Base-by-base conservation (phyloP, 2,113 vertebrate species). In the Apus apus region DNA sequence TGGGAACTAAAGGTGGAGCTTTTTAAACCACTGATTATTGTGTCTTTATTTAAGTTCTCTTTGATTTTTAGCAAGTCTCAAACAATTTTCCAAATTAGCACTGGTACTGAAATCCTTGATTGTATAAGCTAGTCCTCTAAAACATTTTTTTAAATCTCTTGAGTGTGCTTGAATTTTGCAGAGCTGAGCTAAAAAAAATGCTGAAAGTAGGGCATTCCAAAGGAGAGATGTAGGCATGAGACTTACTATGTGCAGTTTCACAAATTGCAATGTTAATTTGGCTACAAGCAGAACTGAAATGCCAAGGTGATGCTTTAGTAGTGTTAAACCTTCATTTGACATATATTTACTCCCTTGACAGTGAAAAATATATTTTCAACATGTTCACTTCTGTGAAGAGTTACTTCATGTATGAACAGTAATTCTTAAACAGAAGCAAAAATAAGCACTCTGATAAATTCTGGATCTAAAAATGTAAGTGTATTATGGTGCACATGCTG, bases 111-210 rank as follows among this genome's bases (percentile, higher is more conserved):
- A 66, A 19, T n/a, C 20, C 57, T 65, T 57, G 9, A 34, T 57
- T 0, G 0, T 48, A 14, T 54, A n/a, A 70, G 56, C 2, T 15
- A 57, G 20, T 65, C 12, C 32, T 64, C 5, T n/a, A 26, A 56
- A 74, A 53, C 2, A 3, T 19, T 53, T 80, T 34, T 22, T 50
- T 46, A 12, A 20, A 15, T 60, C 27, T 74, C 32, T 78, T 54
- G 16, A 58, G 8, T 25, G 30, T n/a, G 8, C 27, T 54, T 84
- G 51, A 54, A 10, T 74, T 77, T 58, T 90, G 45, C 30, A 50
- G 72, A 73, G 53, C 16, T 61, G 9, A 70, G 40, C 29, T 84
- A 38, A 54, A 80, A 87, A 88, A 75, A 66, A 18, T 14, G 16
- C 6, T 8, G 30, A 12, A 78, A 46, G 4, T 36, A 36, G 75